Conservation (phyloP, 2,113 vertebrate genomes). For the Numida meleagris region DNA sequence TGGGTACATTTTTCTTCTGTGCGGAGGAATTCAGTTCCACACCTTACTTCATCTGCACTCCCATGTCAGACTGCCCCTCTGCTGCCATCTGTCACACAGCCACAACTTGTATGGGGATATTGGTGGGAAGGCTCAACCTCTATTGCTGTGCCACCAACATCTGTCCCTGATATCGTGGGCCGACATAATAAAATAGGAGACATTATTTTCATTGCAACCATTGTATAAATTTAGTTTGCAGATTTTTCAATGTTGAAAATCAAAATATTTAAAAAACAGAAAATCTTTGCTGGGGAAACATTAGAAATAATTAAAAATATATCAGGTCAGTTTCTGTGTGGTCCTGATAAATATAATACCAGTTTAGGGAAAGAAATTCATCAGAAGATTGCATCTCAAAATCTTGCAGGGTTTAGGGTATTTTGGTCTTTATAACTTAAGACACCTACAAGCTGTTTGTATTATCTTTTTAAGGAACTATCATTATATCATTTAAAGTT, state of each 20-base stretch:
- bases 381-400: background rate
- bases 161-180: no score
- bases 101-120: no score
- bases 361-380: background rate
- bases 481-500: background rate
- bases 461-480: background rate
- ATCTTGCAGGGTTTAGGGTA: background rate
- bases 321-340: background rate
- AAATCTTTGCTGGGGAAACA: constrained; percentile 10
- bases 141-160: no score
- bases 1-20: no score
- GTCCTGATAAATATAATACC: background rate
- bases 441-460: background rate
- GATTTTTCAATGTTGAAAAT: constrained; percentile 52
- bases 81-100: no score
- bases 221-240: constrained; percentile 45
- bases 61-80: no score
- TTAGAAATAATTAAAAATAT: constrained; percentile 26
- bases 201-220: no score
- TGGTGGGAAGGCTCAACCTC: no score
- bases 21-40: no score
- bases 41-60: no score
- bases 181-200: no score
- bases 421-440: constrained; percentile 4
- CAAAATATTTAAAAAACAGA: constrained; percentile 38